phyloP scores from a whole-genome alignment of 2,888 invertebrate genomes.

The Stratiomys singularior region DNA sequence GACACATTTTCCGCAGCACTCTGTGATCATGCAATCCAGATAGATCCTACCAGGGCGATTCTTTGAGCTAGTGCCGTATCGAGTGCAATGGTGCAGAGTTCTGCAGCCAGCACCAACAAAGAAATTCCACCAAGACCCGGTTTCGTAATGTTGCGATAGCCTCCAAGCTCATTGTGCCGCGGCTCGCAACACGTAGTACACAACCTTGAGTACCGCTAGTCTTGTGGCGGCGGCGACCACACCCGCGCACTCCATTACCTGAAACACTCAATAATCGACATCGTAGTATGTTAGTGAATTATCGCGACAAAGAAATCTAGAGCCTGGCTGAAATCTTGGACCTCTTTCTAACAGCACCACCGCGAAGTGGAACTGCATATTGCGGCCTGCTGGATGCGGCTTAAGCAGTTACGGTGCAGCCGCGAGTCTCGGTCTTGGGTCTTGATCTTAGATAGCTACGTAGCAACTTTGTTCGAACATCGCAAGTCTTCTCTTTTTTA shows the following conservation, averaged over 20 bases:
- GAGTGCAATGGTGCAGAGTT: conserved; percentile 33
- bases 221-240: conserved; percentile 59
- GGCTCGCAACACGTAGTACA: conserved; percentile 52
- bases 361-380: conserved; percentile 36
- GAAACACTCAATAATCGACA: conserved; percentile 40
- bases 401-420: neutral
- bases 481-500: conserved; percentile 40
- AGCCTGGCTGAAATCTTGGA: conserved; percentile 30
- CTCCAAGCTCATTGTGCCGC: conserved; percentile 48
- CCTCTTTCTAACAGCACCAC: conserved; percentile 1
- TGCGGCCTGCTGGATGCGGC: neutral
- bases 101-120: conserved; percentile 53
- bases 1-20: neutral
- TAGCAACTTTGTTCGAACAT: conserved; percentile 18
- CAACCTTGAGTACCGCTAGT: conserved; percentile 65
- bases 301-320: conserved; percentile 50
- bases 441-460: conserved; percentile 33
- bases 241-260: conserved; percentile 66
- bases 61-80: conserved; percentile 7
- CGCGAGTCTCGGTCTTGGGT: neutral
- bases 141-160: conserved; percentile 55
- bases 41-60: conserved; percentile 30
- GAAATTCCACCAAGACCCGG: conserved; percentile 57
- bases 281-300: conserved; percentile 50
- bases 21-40: neutral